These are phyloP conservation scores for Bettongia penicillata DNA, from an alignment of 2,113 vertebrate genomes.

Conservation along the genomic window DNA sequence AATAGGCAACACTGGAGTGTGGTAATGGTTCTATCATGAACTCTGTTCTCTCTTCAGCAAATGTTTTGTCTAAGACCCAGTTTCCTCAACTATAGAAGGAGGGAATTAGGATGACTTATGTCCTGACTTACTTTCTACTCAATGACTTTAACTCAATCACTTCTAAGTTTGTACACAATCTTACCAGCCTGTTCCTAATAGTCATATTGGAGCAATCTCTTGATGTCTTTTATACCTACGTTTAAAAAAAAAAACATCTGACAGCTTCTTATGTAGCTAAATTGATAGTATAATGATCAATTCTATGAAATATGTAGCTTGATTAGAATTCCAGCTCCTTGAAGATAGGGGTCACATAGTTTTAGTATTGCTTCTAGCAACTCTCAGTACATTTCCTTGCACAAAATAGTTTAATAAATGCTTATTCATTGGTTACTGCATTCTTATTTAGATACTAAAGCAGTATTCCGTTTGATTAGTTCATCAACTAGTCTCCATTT, in stretches of 20 bases:
- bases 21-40: too few relatives aligned
- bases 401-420: background rate
- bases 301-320: background rate
- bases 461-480: background rate
- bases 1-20: too few relatives aligned
- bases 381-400: background rate
- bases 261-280: background rate
- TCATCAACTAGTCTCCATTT: background rate
- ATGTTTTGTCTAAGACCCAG: too few relatives aligned
- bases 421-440: background rate
- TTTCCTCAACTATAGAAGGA: background rate
- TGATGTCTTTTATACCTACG: too few relatives aligned
- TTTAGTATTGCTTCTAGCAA: background rate
- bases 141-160: too few relatives aligned
- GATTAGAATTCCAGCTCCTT: background rate
- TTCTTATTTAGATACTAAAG: background rate
- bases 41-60: too few relatives aligned
- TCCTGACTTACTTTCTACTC: background rate
- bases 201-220: background rate
- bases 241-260: background rate
- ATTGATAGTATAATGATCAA: background rate
- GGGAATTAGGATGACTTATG: accelerated
- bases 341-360: background rate
- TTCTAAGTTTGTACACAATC: too few relatives aligned
- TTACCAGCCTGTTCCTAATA: background rate